Evolutionary conservation across 2,888 invertebrate genomes (phyloP), one percentile per base, ranked within the genome.

Genomic region (Plebejus anna): DNA sequence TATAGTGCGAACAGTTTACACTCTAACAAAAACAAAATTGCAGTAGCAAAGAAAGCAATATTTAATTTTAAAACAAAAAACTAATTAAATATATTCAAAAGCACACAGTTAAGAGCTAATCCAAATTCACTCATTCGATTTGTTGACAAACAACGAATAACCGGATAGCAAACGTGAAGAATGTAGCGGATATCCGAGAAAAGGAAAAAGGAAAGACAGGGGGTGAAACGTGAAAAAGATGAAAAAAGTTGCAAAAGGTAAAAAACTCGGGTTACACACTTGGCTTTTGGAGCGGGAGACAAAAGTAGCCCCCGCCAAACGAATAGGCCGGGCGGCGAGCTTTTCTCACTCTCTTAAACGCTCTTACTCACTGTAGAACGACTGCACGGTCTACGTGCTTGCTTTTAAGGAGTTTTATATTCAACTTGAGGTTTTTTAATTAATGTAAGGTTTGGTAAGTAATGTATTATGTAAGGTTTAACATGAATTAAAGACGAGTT

Each of bases 311-410:
- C 86, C 90, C 84, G 85, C 85, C 90, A 88, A 90, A 90, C 91
- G 90, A 91, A 91, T 90, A 91, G 90, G 91, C 90, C 89, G 88
- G 86, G 90, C 90, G 89, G 87, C 90, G 85, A 91, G 91, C 91
- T 91, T 92, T 92, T 92, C 92, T 91, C 92, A 93, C 93, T 93
- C 91, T 90, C 91, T 90, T 91, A 91, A 91, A 91, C 88, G 87
- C 86, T 85, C 83, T 84, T 83, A 84, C 83, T 85, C 83, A 84
- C 81, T 86, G 79, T 84, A 90, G 82, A 32, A 76, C 79, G 86
- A 80, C 66, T 13, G 1, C 75, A 0, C 1, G 0, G 11, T 70
- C 38, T 88, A 89, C 88, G 85, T 89, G 85, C 85, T 88, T 32
- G 61, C 5, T 16, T 42, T 75, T 84, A 78, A 36, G 22, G 28